These are phyloP conservation scores for Scleropages formosus DNA, from an alignment of 2,797 vertebrate genomes.

Conservation along the genomic window DNA sequence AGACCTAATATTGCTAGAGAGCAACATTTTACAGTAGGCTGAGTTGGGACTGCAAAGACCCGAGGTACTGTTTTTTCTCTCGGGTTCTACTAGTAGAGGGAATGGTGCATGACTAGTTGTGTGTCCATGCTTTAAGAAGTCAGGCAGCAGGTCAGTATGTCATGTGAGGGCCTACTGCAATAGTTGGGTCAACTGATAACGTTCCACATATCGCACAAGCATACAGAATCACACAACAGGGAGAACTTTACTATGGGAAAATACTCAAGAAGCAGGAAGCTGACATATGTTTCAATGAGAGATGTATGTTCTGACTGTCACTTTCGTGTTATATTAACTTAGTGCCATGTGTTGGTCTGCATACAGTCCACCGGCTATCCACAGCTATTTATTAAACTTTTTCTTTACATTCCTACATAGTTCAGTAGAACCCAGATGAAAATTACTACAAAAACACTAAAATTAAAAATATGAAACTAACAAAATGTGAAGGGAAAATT, in stretches of 20 bases:
- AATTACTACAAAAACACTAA: no score
- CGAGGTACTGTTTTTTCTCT: neutral
- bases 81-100: neutral
- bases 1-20: neutral
- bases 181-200: slow-evolving; percentile 51
- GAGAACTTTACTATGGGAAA: neutral
- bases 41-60: no score
- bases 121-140: slow-evolving; percentile 41
- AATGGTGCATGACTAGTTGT: slow-evolving; percentile 19
- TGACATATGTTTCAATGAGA: slow-evolving; percentile 31
- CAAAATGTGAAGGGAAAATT: no score
- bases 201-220: slow-evolving; percentile 51
- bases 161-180: slow-evolving; percentile 57
- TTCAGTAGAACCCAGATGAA: no score
- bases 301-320: no score
- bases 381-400: slow-evolving; percentile 10
- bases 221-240: slow-evolving; percentile 34
- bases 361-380: neutral
- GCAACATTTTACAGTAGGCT: neutral
- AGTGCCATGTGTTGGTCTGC: neutral
- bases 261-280: slow-evolving; percentile 46
- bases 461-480: no score
- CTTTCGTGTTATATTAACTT: neutral
- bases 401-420: neutral
- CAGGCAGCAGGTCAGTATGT: slow-evolving; percentile 45